These are phyloP conservation scores for Lasioglossum malachurum DNA, from an alignment of 2,888 invertebrate genomes.

Conservation along the genomic window DNA sequence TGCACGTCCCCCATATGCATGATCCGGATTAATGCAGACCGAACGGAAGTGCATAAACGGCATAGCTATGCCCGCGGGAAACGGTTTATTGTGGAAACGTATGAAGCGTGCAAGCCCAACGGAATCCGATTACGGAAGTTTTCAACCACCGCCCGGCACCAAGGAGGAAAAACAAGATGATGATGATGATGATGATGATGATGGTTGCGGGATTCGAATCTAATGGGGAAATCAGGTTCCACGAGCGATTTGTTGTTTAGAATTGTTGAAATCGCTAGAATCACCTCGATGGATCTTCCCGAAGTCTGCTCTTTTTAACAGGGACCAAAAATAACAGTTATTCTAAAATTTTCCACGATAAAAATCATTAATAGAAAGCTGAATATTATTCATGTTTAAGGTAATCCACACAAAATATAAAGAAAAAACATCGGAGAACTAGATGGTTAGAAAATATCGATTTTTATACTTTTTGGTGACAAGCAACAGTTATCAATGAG, in stretches of 20 bases:
- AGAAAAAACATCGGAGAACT: too few relatives aligned
- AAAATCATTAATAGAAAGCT: too few relatives aligned
- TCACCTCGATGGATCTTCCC: neutral
- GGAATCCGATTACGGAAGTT: constrained; percentile 29
- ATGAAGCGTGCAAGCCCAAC: neutral
- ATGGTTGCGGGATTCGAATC: neutral
- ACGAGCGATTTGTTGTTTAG: neutral
- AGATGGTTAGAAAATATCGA: too few relatives aligned
- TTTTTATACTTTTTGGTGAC: too few relatives aligned
- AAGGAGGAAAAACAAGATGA: neutral
- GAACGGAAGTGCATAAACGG: constrained; percentile 63
- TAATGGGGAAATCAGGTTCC: neutral
- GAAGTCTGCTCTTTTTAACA: neutral
- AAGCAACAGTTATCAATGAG: too few relatives aligned
- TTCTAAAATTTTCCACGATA: too few relatives aligned
- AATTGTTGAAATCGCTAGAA: neutral
- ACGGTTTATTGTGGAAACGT: constrained; percentile 32
- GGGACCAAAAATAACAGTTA: too few relatives aligned
- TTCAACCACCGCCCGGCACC: neutral
- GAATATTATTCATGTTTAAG: too few relatives aligned
- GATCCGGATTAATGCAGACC: constrained; percentile 60
- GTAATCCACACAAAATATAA: too few relatives aligned
- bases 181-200: neutral
- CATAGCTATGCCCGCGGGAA: constrained; percentile 33
- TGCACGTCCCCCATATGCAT: constrained; percentile 18